Base-by-base conservation (phyloP, 2,888 invertebrate genomes). In the Frankliniella fusca region DNA sequence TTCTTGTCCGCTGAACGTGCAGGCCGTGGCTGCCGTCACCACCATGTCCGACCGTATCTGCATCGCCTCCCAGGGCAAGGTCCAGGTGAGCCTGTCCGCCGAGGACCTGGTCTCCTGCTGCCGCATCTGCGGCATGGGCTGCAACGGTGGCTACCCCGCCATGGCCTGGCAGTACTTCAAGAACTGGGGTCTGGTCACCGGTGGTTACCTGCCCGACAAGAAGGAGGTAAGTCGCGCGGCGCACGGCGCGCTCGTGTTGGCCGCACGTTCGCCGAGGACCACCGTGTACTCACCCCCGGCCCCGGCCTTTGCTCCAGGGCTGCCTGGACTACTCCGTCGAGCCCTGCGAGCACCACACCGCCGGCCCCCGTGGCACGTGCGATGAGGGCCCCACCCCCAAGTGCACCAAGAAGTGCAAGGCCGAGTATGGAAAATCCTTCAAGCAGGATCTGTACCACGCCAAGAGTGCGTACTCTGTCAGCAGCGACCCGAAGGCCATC, bases 331-430 rank as follows among this genome's bases (percentile, higher is more conserved):
- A 97, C 87, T 92, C 92, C 86, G 94, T 97, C 84, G 89, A 92
- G 11, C 94, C 96, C 0, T 97, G 97, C 87, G 97, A 97, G 87
- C 97, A 97, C 88, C 97, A 97, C 88, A 93, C 94, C 0, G 93
- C 93, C 82, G 97, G 97, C 0, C 91, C 92, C 81, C 90, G 94
- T 81, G 91, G 93, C 85, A 90, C 93, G 0, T 96, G 95, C 88
- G 90, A 89, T 84, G 90, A 89, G 50, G 90, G 90, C 0, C 91
- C 91, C 54, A 97, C 97, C 0, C 98, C 98, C 0, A 92, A 92
- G 87, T 98, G 98, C 87, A 86, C 89, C 82, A 92, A 91, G 84
- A 87, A 88, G 38, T 97, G 96, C 86, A 91, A 93, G 85, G 83
- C 88, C 0, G 89, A 90, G 3, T 97, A 96, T 89, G 90, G 90